Base-by-base conservation (phyloP, 2,888 invertebrate species). In the Eumerus sabulonum region DNA sequence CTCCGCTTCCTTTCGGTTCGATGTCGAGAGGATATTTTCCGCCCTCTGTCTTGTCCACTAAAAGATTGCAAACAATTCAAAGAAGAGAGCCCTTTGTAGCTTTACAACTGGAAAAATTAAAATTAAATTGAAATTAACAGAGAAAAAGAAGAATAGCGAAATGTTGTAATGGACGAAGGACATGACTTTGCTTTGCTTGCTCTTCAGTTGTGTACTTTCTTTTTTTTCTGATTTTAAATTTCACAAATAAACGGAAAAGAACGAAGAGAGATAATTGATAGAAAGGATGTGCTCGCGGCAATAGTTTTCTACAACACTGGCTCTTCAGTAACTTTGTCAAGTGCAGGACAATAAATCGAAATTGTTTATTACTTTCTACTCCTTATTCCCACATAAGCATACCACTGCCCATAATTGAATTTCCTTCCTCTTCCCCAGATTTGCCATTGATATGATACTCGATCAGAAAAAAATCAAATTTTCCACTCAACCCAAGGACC, bases 41-140 rank as follows among this genome's bases (percentile, higher is more conserved):
- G 68, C 56, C 60, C 53, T 42, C 18, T 59, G 73, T 40, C 50
- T 44, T 67, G 67, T 79, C 74, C 68, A 64, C 68, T 74, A 60
- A 68, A 73, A 79, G 73, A 74, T 79, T 74, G 74, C 74, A 79
- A 77, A 73, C 77, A 77, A 79, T 74, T 74, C 70, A 67, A 73
- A 68, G 79, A 64, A 73, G 60, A 70, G 56, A 73, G 67, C 74
- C 74, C 60, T 64, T 74, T 79, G 74, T 59, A 60, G 59, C 63
- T 36, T 79, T 74, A 79, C 68, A 74, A 79, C 63, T 64, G 64
- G 51, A 79, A 79, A 79, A 74, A 79, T 79, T 64, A 74, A 79
- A 79, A 79, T 74, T 73, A 74, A 79, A 79, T 79, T 73, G 74
- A 79, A 79, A 79, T 74, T 79, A 74, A 56, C 53, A 68, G 51